A percentile compares a stretch with the other conserved stretches of the same genome.
These are phyloP conservation scores for Hypselothyrea guttata DNA, from an alignment of 2,888 invertebrate genomes.

Conservation along the genomic window DNA sequence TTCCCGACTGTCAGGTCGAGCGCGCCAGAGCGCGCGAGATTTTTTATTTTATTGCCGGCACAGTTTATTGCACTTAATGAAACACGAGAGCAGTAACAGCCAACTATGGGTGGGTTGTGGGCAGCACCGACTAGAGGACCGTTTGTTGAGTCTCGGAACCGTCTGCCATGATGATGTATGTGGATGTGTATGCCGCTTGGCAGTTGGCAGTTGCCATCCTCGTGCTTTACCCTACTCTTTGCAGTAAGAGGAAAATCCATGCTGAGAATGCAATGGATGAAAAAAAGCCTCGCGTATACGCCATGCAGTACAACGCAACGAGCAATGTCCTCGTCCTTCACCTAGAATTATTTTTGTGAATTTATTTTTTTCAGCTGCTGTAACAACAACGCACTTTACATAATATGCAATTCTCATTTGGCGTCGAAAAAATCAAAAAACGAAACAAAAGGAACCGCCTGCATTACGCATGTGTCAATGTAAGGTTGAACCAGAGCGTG, in stretches of 20 bases:
- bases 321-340: conserved; percentile 77
- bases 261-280: conserved; percentile 64
- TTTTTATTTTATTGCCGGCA: conserved; percentile 24
- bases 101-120: conserved; percentile 26
- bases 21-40: no score
- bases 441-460: conserved; percentile 47
- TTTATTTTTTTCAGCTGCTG: conserved; percentile 51
- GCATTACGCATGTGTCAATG: conserved; percentile 67
- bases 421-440: conserved; percentile 50
- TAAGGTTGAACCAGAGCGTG: conserved; percentile 27
- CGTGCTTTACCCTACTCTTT: conserved; percentile 2
- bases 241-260: conserved; percentile 26
- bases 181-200: conserved; percentile 45
- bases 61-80: conserved; percentile 78
- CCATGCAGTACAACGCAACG: conserved; percentile 34
- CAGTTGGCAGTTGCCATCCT: conserved; percentile 46
- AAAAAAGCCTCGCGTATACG: conserved; percentile 52
- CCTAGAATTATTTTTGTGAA: conserved; percentile 78
- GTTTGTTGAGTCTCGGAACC: conserved; percentile 59
- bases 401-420: conserved; percentile 78
- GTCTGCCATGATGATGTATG: conserved; percentile 71
- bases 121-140: conserved; percentile 12
- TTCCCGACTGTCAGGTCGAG: no score
- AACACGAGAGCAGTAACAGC: conserved; percentile 40
- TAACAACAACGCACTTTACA: conserved; percentile 61